Base-by-base conservation (phyloP, 2,888 invertebrate species). In the Mallateleia sp. region DNA sequence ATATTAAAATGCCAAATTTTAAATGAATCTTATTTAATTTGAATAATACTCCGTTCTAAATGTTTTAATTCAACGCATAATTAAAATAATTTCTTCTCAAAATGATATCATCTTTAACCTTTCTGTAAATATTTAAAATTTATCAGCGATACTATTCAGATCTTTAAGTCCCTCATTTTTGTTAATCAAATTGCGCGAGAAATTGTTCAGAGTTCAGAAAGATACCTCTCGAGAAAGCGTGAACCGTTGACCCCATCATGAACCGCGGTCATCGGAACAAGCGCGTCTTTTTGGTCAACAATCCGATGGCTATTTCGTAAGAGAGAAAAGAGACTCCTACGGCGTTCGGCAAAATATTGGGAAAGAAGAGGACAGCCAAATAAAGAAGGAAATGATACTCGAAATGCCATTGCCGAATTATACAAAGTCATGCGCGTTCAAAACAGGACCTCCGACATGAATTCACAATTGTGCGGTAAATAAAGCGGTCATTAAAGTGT, bases 201-300 rank as follows among this genome's bases (percentile, higher is more conserved):
- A 81, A 85, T 75, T 89, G 88, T 82, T 56, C 89, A 90, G 87
- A 89, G 90, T 91, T 91, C 91, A 72, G 72, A 84, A 75, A 77
- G 92, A 90, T 89, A 77, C 64, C 77, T 75, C 72, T 72, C 80
- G 90, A 89, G 90, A 90, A 90, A 91, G 89, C 88, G 86, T 83
- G 89, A 90, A 88, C 90, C 82, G 87, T 83, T 93, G 93, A 93
- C 93, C 93, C 90, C 91, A 89, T 92, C 92, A 90, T 92, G 93
- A 93, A 93, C 93, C 92, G 90, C 66, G 75, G 86, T 86, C 80
- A 84, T 86, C 84, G 86, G 71, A 88, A 86, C 81, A 84, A 81
- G 81, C 88, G 84, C 69, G 81, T 81, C 71, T 77, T 88, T 81
- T 83, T 84, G 86, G 87, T 69, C 86, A 86, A 74, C 80, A 81